Percentiles rank a stretch among this genome's conserved stretches.
Conservation (phyloP, 2,797 vertebrate genomes). For the Euthynnus affinis region DNA sequence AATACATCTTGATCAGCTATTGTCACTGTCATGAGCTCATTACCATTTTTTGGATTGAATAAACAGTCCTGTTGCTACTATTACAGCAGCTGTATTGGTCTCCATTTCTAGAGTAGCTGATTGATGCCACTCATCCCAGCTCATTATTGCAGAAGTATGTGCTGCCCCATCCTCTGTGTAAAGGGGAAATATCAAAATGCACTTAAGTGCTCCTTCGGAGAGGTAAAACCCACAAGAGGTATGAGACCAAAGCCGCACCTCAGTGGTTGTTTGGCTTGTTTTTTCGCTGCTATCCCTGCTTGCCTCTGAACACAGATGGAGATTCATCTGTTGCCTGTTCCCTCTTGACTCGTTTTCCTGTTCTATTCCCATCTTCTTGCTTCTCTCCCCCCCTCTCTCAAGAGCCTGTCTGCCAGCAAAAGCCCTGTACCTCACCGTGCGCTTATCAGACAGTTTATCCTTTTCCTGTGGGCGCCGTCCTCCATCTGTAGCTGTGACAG, state of each 20-base stretch:
- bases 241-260: conserved; percentile 61
- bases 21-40: neutral
- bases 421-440: conserved; percentile 70
- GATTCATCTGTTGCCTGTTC: conserved; percentile 80
- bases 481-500: conserved; percentile 82
- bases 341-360: conserved; percentile 76
- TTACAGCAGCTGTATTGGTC: conserved; percentile 17
- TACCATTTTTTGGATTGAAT: conserved; percentile 25
- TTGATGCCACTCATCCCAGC: conserved; percentile 54
- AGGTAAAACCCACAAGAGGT: conserved; percentile 59
- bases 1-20: neutral
- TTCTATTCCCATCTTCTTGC: conserved; percentile 58
- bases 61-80: conserved; percentile 2
- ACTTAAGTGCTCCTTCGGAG: conserved; percentile 44
- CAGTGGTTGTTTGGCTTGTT: conserved; percentile 68
- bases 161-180: conserved; percentile 12
- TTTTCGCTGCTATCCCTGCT: conserved; percentile 54
- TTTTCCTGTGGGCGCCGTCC: conserved; percentile 77
- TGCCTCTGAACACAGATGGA: conserved; percentile 79
- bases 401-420: conserved; percentile 74
- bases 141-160: conserved; percentile 51
- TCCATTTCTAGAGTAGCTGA: conserved; percentile 36
- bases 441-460: conserved; percentile 83
- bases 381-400: conserved; percentile 25
- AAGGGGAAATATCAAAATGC: conserved; percentile 49